Evolutionary conservation across 2,113 vertebrate species (phyloP), one percentile per base, ranked within the genome.

Genomic region (Mugil cephalus): DNA sequence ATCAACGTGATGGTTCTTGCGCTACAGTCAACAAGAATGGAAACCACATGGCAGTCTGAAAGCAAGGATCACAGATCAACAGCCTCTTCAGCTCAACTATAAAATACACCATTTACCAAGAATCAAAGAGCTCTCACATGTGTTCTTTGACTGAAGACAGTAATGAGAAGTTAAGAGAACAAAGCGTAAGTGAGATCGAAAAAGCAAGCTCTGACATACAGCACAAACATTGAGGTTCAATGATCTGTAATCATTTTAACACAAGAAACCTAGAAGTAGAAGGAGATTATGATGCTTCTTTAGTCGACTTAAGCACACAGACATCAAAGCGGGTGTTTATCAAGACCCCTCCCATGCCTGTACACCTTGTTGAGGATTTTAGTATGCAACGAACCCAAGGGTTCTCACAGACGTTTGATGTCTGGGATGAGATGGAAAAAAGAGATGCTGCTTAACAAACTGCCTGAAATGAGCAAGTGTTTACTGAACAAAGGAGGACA

Each of bases 401-500:
- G 67, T 48, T 73, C 86, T 70, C 62, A 60, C 36, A 62, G n/a
- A 69, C 30, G 83, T 89, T 90, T 92, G 88, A 89, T 85, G 87
- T 88, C 52, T 65, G 74, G 43, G 79, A 82, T 80, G 53, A 82
- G 81, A 86, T 77, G 76, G 69, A 75, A 85, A n/a, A 88, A 88
- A 53, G 67, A 78, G 56, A 84, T 77, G 50, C 78, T 77, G 71
- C 82, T 90, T 55, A 77, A 82, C 82, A 83, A 91, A 89, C 55
- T 78, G 83, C 52, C 34, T 53, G 66, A 77, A 84, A 87, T 71
- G 60, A 86, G 70, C 40, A 24, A 68, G 68, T 69, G 77, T 82
- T 92, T 86, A 89, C 65, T 2, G 21, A 86, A 83, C 68, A 74
- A 70, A 86, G 64, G 80, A 62, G 48, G 40, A 80, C 69, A 82